These are phyloP conservation scores for Scaptomyza flava DNA, from an alignment of 2,888 invertebrate species.

Conservation along the genomic window DNA sequence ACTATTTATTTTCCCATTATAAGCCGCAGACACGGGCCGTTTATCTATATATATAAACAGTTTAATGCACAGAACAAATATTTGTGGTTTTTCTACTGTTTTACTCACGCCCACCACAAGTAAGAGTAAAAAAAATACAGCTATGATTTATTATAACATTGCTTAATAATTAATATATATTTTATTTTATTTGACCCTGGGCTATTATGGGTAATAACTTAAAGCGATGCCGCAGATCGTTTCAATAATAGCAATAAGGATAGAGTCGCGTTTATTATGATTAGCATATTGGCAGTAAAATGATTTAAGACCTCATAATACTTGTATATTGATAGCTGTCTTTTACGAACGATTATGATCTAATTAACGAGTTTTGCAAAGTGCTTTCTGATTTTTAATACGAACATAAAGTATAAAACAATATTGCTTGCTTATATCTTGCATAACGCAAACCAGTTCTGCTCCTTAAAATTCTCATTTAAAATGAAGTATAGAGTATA, in stretches of 20 bases:
- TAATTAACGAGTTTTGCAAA: slow-evolving; percentile 11
- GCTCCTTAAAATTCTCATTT: background rate
- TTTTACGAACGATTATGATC: background rate
- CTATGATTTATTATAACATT: background rate
- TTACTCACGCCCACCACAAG: background rate
- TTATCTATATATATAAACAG: background rate
- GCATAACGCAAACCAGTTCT: background rate
- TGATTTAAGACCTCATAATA: background rate
- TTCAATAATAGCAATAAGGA: background rate
- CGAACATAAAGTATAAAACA: background rate
- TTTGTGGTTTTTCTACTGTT: background rate
- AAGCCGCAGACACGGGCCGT: slow-evolving; percentile 30
- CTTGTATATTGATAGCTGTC: background rate
- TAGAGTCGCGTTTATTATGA: background rate
- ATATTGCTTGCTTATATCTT: background rate
- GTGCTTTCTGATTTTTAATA: background rate
- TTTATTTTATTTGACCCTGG: slow-evolving; percentile 4
- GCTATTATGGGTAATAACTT: slow-evolving; percentile 17
- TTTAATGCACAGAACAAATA: too few relatives aligned
- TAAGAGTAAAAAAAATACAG: background rate
- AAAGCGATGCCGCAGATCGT: background rate
- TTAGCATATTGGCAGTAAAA: slow-evolving; percentile 20
- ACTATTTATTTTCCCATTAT: background rate
- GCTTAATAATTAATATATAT: background rate
- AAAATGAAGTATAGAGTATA: too few relatives aligned